phyloP scores from a whole-genome alignment of 2,888 invertebrate genomes.

The Muschampia plurimacula region DNA sequence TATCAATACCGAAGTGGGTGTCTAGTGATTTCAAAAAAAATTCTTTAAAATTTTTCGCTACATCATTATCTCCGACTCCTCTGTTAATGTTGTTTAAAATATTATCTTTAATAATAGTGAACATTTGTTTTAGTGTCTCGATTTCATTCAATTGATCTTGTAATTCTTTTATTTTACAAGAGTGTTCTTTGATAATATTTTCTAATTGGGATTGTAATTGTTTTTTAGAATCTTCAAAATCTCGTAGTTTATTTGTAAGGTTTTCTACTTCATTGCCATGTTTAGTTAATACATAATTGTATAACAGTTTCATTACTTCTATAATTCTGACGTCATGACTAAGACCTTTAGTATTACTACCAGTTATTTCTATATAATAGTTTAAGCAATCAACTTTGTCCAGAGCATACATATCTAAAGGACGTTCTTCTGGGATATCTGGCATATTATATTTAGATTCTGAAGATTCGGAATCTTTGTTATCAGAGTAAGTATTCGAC shows the following conservation, averaged over 20 bases:
- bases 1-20: slow-evolving; percentile 58
- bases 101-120: slow-evolving; percentile 58
- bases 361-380: slow-evolving; percentile 66
- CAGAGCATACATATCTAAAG: slow-evolving; percentile 56
- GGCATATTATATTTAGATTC: slow-evolving; percentile 54
- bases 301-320: slow-evolving; percentile 72
- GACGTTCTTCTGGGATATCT: slow-evolving; percentile 58
- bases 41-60: slow-evolving; percentile 59
- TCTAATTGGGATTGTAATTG: slow-evolving; percentile 56
- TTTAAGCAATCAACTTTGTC: slow-evolving; percentile 72
- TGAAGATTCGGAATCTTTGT: slow-evolving; percentile 54
- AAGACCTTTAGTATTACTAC: slow-evolving; percentile 55
- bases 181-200: slow-evolving; percentile 52
- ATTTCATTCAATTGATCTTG: slow-evolving; percentile 57
- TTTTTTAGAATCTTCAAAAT: slow-evolving; percentile 61
- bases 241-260: slow-evolving; percentile 66
- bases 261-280: slow-evolving; percentile 73
- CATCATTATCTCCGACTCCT: slow-evolving; percentile 46
- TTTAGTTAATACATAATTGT: slow-evolving; percentile 60
- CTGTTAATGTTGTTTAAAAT: slow-evolving; percentile 45
- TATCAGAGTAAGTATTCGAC: slow-evolving; percentile 53
- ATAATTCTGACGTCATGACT: slow-evolving; percentile 62
- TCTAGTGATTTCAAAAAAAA: slow-evolving; percentile 63
- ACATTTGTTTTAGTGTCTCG: slow-evolving; percentile 50
- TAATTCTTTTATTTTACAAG: slow-evolving; percentile 54